Evolutionary conservation across 2,888 invertebrate genomes (phyloP).

Genomic region (Leuctra nigra): DNA sequence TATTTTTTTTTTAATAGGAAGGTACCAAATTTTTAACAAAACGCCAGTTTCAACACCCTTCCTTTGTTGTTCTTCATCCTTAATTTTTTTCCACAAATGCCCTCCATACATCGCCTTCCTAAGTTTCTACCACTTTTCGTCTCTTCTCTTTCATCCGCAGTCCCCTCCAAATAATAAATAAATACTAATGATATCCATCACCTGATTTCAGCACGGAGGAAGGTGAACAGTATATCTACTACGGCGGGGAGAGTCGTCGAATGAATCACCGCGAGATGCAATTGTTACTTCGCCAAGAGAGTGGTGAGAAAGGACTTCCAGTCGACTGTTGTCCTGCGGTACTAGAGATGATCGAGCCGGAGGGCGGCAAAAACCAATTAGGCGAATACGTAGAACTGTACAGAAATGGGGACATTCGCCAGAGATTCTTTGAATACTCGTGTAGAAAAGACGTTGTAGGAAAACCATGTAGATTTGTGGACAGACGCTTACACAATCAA

Average conservation of each 20-base stretch:
- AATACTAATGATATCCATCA: too few species aligned
- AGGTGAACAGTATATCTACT: slow-evolving; percentile 28
- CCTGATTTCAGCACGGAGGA: slow-evolving; percentile 31
- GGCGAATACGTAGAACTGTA: slow-evolving; percentile 68
- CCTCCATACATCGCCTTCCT: too few species aligned
- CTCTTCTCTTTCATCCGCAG: too few species aligned
- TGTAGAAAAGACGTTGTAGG: slow-evolving; percentile 64
- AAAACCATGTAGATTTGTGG: slow-evolving; percentile 68
- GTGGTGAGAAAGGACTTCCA: slow-evolving; percentile 43
- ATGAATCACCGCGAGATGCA: slow-evolving; percentile 57
- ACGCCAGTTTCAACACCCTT: too few species aligned
- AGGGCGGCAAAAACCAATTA: slow-evolving; percentile 66
- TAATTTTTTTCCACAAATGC: too few species aligned
- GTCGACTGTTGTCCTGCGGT: slow-evolving; percentile 78
- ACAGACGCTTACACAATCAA: slow-evolving; percentile 57
- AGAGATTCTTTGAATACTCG: slow-evolving; percentile 66
- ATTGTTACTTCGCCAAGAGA: slow-evolving; percentile 50
- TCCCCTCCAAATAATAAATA: too few species aligned
- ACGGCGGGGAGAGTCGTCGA: slow-evolving; percentile 36
- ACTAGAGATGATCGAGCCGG: slow-evolving; percentile 68
- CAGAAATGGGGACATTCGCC: slow-evolving; percentile 38
- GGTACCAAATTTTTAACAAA: too few species aligned
- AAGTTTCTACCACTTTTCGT: too few species aligned
- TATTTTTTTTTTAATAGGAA: too few species aligned
- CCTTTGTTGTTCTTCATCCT: too few species aligned